phyloP scores from a whole-genome alignment of 1,140 invertebrate genomes.

The Ostrea edulis region DNA sequence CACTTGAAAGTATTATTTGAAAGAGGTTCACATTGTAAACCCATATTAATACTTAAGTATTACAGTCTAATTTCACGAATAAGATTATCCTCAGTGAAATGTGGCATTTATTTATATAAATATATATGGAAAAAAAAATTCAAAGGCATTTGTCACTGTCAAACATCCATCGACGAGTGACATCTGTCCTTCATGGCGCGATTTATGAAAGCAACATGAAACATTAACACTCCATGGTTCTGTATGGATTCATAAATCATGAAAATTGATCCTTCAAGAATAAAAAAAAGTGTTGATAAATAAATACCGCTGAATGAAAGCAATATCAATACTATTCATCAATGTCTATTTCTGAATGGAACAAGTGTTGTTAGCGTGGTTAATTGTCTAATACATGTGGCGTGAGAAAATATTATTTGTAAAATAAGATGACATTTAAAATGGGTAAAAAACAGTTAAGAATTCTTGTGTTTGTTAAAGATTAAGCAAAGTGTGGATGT shows the following conservation, averaged over 20 bases:
- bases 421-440: not conserved
- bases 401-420: slow-evolving; percentile 26
- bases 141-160: not conserved
- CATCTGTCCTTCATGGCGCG: not conserved
- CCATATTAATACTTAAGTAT: not conserved
- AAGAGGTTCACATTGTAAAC: not conserved
- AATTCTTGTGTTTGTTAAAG: too few species aligned
- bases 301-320: not conserved
- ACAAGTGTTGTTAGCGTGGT: not conserved
- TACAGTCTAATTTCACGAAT: not conserved
- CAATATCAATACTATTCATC: not conserved
- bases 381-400: not conserved
- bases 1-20: not conserved
- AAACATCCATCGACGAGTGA: not conserved
- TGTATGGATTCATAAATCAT: slow-evolving; percentile 14
- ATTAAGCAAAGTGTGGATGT: too few species aligned
- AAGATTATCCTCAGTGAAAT: not conserved
- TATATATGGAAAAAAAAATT: not conserved
- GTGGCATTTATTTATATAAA: not conserved
- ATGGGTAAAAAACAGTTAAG: not conserved
- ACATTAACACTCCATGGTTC: not conserved
- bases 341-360: not conserved
- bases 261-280: not conserved
- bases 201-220: not conserved
- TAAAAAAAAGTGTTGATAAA: not conserved